A percentile compares a stretch with the other conserved stretches of the same genome.
These are phyloP conservation scores for Philotrypesis tridentata DNA, from an alignment of 1,140 invertebrate species.

Conservation along the genomic window DNA sequence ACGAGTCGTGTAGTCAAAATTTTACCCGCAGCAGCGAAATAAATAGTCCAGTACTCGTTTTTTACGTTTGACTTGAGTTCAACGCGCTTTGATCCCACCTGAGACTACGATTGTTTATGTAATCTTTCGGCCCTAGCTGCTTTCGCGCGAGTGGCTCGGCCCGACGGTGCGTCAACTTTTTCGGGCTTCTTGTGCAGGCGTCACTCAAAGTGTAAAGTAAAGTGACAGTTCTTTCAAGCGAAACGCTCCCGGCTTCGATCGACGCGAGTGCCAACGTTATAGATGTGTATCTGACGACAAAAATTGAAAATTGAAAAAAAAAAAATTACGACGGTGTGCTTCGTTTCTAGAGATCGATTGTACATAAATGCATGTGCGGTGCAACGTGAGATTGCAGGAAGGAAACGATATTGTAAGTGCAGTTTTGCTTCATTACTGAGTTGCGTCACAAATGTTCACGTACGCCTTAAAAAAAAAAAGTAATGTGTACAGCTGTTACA, in stretches of 20 bases:
- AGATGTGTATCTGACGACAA: slow-evolving; percentile 2
- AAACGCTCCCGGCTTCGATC: slow-evolving; percentile 7
- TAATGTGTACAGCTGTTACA: slow-evolving; percentile 17
- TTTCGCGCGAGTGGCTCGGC: background rate
- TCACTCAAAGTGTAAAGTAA: background rate
- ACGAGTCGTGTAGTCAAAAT: background rate
- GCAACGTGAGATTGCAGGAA: slow-evolving; percentile 14
- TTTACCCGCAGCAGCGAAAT: background rate
- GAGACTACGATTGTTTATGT: slow-evolving; percentile 7
- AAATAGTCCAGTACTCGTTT: slow-evolving; percentile 18
- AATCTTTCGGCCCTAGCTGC: background rate
- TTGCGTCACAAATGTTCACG: slow-evolving; percentile 1
- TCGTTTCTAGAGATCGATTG: background rate
- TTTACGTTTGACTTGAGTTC: slow-evolving; percentile 26
- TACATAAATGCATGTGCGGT: slow-evolving; percentile 15
- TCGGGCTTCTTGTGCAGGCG: background rate
- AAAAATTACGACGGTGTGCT: slow-evolving; percentile 18
- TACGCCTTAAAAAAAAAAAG: slow-evolving; percentile 28
- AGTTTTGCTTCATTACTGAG: slow-evolving; percentile 4
- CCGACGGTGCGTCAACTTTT: background rate
- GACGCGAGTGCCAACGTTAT: slow-evolving; percentile 36
- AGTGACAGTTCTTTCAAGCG: background rate
- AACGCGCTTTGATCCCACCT: slow-evolving; percentile 36
- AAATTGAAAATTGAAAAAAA: slow-evolving; percentile 27
- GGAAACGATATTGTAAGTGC: background rate